A percentile compares a stretch with the other conserved stretches of the same genome.
Evolutionary conservation across 1,140 invertebrate species (phyloP).

Genomic region (Chironomus tepperi): DNA sequence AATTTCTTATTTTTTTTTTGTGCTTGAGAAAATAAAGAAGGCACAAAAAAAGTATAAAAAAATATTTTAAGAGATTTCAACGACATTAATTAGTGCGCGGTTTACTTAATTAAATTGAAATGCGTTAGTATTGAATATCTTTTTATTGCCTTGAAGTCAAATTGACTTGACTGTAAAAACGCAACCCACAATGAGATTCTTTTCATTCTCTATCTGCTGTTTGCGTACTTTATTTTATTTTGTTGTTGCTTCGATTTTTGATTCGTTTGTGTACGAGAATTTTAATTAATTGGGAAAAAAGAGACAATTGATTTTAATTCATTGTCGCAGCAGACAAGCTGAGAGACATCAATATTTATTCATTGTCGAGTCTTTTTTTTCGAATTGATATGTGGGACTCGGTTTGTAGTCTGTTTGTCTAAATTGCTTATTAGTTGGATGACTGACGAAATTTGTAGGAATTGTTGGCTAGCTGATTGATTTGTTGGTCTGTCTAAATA

Average conservation of each 20-base stretch:
- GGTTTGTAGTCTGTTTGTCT: too few relatives aligned
- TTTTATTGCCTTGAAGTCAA: not conserved
- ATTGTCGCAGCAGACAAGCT: not conserved
- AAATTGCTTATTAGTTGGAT: too few relatives aligned
- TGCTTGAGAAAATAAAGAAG: too few relatives aligned
- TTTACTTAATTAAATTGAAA: conserved; percentile 10
- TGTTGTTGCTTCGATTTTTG: too few relatives aligned
- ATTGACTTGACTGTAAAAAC: too few relatives aligned
- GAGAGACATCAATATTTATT: not conserved
- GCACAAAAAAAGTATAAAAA: too few relatives aligned
- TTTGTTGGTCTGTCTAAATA: too few relatives aligned
- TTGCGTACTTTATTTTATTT: not conserved
- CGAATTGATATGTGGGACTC: too few relatives aligned
- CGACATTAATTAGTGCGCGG: not conserved
- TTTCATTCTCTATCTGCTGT: not conserved
- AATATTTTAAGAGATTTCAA: not conserved
- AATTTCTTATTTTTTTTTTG: not conserved
- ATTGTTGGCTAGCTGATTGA: too few relatives aligned
- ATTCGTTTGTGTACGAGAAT: not conserved
- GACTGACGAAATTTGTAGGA: too few relatives aligned
- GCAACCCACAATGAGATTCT: not conserved
- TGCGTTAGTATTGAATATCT: not conserved
- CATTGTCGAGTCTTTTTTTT: too few relatives aligned
- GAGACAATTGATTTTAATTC: conserved; percentile 9
- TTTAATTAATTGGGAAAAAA: conserved; percentile 1